Evolutionary conservation across 2,113 vertebrate genomes (phyloP).

Genomic region (Otolemur garnettii): DNA sequence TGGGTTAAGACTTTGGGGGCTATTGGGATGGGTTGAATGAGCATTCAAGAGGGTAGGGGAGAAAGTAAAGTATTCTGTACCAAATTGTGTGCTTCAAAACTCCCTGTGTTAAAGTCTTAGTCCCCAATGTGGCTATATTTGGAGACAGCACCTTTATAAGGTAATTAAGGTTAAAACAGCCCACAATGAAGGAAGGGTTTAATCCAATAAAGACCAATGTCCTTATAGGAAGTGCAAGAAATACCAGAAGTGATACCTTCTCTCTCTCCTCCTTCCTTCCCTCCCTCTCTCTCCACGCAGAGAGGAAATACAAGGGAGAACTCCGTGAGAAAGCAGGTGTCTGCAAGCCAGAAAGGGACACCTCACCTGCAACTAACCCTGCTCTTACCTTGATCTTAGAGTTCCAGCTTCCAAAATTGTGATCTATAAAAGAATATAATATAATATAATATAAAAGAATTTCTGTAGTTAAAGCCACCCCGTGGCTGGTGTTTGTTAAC

Average conservation of each 20-base stretch:
- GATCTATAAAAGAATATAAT: not conserved
- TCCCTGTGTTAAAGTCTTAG: not conserved
- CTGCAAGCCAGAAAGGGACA: not conserved
- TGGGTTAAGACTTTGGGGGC: not conserved
- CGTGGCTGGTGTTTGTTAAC: not conserved
- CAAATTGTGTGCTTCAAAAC: not conserved
- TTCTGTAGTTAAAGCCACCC: not conserved
- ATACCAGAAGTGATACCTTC: not conserved
- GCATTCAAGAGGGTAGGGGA: rapidly evolving
- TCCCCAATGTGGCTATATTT: not conserved
- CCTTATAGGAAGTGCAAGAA: not conserved
- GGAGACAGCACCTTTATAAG: not conserved
- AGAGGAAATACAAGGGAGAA: not conserved
- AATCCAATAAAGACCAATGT: not conserved
- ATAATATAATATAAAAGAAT: no score
- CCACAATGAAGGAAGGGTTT: not conserved
- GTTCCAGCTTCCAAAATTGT: rapidly evolving
- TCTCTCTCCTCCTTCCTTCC: not conserved
- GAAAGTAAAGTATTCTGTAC: not conserved
- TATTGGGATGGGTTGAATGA: not conserved
- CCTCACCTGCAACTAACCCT: not conserved
- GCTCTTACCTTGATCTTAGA: not conserved
- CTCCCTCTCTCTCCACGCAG: not conserved
- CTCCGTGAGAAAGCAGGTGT: not conserved
- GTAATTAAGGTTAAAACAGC: not conserved